Base-by-base conservation (phyloP, 2,888 invertebrate genomes). In the Oligia fasciuncula region DNA sequence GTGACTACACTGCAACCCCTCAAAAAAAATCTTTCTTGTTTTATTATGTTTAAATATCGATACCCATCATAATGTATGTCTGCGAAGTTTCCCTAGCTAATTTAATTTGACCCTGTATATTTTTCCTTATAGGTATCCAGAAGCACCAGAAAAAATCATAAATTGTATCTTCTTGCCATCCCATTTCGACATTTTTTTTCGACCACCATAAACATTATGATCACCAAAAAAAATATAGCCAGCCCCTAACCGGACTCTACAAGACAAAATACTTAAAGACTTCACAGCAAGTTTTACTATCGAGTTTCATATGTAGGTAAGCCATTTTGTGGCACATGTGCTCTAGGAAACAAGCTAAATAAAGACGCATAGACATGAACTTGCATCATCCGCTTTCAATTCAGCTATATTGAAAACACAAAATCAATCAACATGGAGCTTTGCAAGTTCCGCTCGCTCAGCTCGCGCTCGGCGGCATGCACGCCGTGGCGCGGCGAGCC, bases 391-490 rank as follows among this genome's bases (percentile, higher is more conserved):
- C 82, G 49, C 67, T 82, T 73, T 76, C 70, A 77, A 71, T 76
- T 77, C 67, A 60, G 43, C 60, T 84, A 69, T 87, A 85, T 80
- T 87, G 76, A 71, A 84, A 84, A 85, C 78, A 88, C 71, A 78
- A 81, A 87, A 87, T 81, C 81, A 86, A 88, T 88, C 85, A 87
- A 83, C 79, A 76, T 74, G 67, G 72, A 77, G 85, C 74, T 82
- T 73, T 82, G 71, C 87, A 69, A 76, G 80, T 79, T 82, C 69
- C 79, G 80, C 83, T 77, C 79, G 81, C 77, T 82, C 81, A 85
- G 81, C 79, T 70, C 76, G 51, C 66, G 51, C 79, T 62, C 77
- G 65, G 66, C 49, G 65, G 68, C 40, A 62, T 43, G 46, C 49
- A 49, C 19, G 73, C 85, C 81, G 85, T 82, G 87, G 85, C 79